These are phyloP conservation scores for Eristalinus sepulchralis DNA, from an alignment of 2,888 invertebrate species.

Conservation along the genomic window DNA sequence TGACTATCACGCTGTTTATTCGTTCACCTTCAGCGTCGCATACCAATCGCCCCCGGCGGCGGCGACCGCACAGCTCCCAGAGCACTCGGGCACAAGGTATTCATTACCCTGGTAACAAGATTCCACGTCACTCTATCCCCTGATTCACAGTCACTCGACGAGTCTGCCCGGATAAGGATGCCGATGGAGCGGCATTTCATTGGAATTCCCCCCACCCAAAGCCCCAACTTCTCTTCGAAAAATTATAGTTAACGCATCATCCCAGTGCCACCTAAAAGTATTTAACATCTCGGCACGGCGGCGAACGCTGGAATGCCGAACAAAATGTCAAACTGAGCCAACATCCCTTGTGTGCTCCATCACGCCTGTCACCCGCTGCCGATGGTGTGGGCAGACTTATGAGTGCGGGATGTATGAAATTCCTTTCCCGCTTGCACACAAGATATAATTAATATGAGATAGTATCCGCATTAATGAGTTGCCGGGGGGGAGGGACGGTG, in stretches of 20 bases:
- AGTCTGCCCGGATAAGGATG: not conserved
- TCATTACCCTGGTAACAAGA: not conserved
- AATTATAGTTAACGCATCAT: not conserved
- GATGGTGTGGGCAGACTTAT: constrained; percentile 37
- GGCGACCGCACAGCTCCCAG: no score
- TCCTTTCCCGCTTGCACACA: constrained; percentile 36
- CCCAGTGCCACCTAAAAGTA: not conserved
- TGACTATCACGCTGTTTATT: not conserved
- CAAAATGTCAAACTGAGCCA: constrained; percentile 4
- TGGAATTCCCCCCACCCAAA: not conserved
- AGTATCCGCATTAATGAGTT: constrained; percentile 37
- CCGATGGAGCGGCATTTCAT: not conserved
- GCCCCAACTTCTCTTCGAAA: no score
- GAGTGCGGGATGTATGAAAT: constrained; percentile 50
- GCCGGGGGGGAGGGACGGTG: not conserved
- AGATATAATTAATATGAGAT: constrained; percentile 68
- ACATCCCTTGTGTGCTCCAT: constrained; percentile 27
- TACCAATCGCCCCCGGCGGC: not conserved
- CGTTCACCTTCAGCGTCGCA: not conserved
- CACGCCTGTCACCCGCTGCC: constrained; percentile 10
- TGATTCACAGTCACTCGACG: not conserved
- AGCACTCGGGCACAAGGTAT: not conserved
- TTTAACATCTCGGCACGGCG: not conserved
- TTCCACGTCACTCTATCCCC: not conserved
- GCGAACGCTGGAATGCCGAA: not conserved